A percentile compares a stretch with the other conserved stretches of the same genome.
These are phyloP conservation scores for Drosophila bocki DNA, from an alignment of 1,140 invertebrate genomes.

Conservation along the genomic window DNA sequence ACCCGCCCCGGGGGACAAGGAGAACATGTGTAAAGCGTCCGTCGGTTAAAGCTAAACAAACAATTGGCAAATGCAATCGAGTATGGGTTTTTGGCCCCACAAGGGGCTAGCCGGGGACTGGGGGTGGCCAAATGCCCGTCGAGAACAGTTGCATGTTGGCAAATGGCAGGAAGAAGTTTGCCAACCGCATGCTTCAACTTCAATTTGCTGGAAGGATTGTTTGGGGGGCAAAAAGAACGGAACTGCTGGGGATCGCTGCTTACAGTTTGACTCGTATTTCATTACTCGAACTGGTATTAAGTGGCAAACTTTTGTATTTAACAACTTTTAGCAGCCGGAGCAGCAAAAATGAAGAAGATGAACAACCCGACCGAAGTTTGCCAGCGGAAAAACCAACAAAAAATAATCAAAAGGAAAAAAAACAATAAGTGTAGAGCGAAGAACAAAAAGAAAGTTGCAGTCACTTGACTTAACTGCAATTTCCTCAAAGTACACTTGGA, in stretches of 20 bases:
- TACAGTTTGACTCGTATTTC: constrained; percentile 74
- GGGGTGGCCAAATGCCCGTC: constrained; percentile 19
- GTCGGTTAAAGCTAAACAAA: constrained; percentile 75
- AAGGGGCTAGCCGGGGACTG: too few species aligned
- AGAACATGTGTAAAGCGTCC: constrained; percentile 71
- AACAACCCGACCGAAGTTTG: constrained; percentile 59
- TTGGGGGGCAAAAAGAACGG: neutral
- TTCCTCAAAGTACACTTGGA: constrained; percentile 13
- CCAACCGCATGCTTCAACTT: constrained; percentile 80
- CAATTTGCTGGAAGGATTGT: constrained; percentile 64
- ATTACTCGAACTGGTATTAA: constrained; percentile 84
- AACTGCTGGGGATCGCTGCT: constrained; percentile 17
- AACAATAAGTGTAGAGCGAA: constrained; percentile 19
- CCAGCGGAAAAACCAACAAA: constrained; percentile 34
- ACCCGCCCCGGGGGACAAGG: neutral
- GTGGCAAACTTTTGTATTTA: constrained; percentile 83
- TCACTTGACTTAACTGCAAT: constrained; percentile 78
- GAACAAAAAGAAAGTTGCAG: constrained; percentile 67
- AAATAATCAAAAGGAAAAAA: constrained; percentile 11
- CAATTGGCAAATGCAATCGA: constrained; percentile 72
- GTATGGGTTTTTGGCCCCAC: constrained; percentile 28
- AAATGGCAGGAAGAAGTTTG: constrained; percentile 67
- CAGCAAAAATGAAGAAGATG: constrained; percentile 73
- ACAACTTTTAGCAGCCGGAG: constrained; percentile 78
- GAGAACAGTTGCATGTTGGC: constrained; percentile 72